These are phyloP conservation scores for Rotaria socialis DNA, from an alignment of 2,888 invertebrate genomes.

Conservation along the genomic window DNA sequence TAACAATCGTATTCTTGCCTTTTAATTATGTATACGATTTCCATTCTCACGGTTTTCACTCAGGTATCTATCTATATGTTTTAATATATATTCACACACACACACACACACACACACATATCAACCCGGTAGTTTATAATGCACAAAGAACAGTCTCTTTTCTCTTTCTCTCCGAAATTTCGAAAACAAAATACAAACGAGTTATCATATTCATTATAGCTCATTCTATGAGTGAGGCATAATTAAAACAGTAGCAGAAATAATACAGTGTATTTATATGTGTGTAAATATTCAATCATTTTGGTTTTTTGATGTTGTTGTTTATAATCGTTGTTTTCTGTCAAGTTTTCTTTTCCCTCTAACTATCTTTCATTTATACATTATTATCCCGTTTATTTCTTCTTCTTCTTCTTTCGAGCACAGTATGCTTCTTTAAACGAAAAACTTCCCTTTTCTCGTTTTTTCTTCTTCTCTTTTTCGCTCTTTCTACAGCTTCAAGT, in stretches of 20 bases:
- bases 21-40: conserved; percentile 50
- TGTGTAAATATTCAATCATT: background rate
- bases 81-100: background rate
- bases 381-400: background rate
- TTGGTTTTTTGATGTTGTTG: background rate
- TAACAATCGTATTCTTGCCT: conserved; percentile 63
- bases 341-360: background rate
- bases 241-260: background rate
- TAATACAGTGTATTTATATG: background rate
- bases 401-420: background rate
- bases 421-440: background rate
- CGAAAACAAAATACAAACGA: background rate
- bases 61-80: background rate
- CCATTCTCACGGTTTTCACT: background rate
- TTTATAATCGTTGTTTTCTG: background rate
- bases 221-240: background rate
- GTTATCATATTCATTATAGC: background rate
- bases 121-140: conserved; percentile 16
- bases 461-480: background rate
- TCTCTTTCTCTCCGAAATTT: background rate
- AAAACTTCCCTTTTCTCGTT: background rate
- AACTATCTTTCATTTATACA: background rate
- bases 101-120: background rate
- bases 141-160: conserved; percentile 17
- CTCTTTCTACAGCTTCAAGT: background rate